Evolutionary conservation across 2,113 vertebrate genomes (phyloP).

Genomic region (Bos javanicus): DNA sequence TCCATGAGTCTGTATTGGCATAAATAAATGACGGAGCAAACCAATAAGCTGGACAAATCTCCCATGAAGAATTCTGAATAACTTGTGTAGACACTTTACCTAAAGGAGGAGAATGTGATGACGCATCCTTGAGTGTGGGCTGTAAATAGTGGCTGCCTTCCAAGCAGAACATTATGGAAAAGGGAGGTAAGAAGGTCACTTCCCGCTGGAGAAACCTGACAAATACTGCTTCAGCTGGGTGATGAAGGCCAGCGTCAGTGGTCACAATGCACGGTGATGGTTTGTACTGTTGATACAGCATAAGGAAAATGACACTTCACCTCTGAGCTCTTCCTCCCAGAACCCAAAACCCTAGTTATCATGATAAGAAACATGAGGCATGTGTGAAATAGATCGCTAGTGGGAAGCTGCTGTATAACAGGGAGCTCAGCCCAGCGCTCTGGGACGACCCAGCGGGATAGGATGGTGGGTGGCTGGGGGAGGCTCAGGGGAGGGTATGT

Average conservation of each 20-base stretch:
- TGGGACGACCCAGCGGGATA: background rate
- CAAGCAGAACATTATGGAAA: background rate
- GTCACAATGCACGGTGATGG: rapidly evolving
- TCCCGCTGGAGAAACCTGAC: background rate
- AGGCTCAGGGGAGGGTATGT: background rate
- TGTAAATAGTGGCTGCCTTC: background rate
- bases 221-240: background rate
- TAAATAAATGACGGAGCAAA: background rate
- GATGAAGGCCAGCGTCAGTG: background rate
- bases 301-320: background rate
- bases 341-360: background rate
- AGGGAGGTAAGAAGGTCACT: background rate
- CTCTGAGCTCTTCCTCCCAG: background rate
- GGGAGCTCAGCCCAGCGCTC: background rate
- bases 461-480: background rate
- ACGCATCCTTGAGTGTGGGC: background rate
- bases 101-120: background rate
- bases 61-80: background rate
- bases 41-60: background rate
- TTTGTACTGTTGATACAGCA: rapidly evolving
- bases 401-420: background rate
- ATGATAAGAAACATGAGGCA: background rate
- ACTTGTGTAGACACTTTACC: background rate
- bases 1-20: background rate
- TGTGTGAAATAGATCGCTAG: background rate